phyloP scores from a whole-genome alignment of 2,888 invertebrate species.

The Pterostichus madidus region DNA sequence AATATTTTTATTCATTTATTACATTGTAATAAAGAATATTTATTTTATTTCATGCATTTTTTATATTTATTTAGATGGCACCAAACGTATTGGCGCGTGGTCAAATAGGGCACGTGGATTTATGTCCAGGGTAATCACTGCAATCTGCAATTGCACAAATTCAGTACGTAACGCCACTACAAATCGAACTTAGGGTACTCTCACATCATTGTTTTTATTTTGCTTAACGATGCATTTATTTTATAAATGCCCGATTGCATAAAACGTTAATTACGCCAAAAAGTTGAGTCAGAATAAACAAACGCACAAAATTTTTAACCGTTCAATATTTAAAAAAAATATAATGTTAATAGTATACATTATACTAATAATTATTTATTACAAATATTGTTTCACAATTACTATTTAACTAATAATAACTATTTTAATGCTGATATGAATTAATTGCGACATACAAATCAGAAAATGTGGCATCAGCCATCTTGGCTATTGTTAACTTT shows the following conservation, averaged over 20 bases:
- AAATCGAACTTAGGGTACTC: conserved; percentile 72
- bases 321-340: no score
- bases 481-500: no score
- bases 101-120: conserved; percentile 76
- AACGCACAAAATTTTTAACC: no score
- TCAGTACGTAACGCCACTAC: conserved; percentile 75
- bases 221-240: conserved; percentile 50
- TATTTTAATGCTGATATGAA: no score
- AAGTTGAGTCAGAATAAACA: no score
- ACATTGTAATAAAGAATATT: conserved; percentile 24
- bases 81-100: conserved; percentile 76
- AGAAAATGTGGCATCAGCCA: no score
- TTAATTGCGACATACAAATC: no score
- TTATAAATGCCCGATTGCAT: neutral
- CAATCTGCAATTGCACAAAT: conserved; percentile 77
- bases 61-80: conserved; percentile 73
- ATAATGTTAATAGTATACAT: no score
- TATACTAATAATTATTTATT: no score
- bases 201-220: conserved; percentile 42
- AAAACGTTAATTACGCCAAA: no score
- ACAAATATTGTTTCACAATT: no score
- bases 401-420: no score
- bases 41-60: conserved; percentile 49
- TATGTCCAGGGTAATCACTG: conserved; percentile 76
- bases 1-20: conserved; percentile 21